Evolutionary conservation across 2,113 vertebrate genomes (phyloP).

Genomic region (Cynopterus brachyotis): DNA sequence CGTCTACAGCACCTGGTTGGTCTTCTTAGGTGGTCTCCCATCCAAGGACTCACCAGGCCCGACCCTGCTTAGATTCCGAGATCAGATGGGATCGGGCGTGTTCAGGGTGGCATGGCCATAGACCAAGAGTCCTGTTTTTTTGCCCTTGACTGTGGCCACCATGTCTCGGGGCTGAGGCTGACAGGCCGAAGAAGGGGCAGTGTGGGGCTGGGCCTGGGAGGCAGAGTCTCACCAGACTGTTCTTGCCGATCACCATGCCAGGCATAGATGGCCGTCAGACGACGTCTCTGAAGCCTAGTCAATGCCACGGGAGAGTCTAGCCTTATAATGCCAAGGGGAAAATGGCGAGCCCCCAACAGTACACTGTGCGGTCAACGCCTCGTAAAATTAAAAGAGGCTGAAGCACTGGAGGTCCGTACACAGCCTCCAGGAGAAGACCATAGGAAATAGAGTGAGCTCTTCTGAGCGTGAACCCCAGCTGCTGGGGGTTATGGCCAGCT

Average conservation of each 20-base stretch:
- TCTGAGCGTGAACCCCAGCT: neutral
- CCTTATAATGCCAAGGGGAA: neutral
- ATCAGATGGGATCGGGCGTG: no score
- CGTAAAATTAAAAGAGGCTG: neutral
- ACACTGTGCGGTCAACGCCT: neutral
- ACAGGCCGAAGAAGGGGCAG: neutral
- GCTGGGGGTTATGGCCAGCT: neutral
- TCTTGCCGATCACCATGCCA: accelerated
- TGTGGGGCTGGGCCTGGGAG: neutral
- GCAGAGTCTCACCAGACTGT: neutral
- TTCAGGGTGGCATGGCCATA: no score
- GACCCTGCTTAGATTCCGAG: no score
- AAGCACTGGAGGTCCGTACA: neutral
- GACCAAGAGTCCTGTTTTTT: neutral
- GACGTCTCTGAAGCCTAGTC: neutral
- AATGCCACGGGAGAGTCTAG: no score
- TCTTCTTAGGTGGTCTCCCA: no score
- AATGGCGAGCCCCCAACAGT: neutral
- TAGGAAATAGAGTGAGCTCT: neutral
- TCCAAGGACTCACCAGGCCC: no score
- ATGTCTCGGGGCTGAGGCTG: neutral
- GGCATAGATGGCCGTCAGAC: accelerated
- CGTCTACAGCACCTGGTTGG: no score
- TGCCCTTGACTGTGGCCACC: neutral
- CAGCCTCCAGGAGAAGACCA: neutral